Percentiles rank a stretch among this genome's conserved stretches.
These are phyloP conservation scores for Subacronicta megacephala DNA, from an alignment of 2,888 invertebrate genomes.

Conservation along the genomic window DNA sequence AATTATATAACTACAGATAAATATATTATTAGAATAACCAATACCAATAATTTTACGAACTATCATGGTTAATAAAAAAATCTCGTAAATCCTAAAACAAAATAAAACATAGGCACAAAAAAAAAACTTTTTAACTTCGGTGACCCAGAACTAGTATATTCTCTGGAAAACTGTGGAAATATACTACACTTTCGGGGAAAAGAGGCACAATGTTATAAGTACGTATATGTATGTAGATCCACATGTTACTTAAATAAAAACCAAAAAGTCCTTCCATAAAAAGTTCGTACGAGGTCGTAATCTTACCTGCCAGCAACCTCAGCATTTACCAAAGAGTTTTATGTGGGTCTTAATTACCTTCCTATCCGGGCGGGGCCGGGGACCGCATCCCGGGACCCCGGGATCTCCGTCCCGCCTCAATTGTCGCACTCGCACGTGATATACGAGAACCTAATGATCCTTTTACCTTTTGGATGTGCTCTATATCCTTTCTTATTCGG, in stretches of 20 bases:
- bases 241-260: not conserved
- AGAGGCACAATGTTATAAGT: too few species aligned
- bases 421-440: constrained; percentile 56
- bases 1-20: too few species aligned
- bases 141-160: too few species aligned
- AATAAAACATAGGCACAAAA: too few species aligned
- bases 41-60: too few species aligned
- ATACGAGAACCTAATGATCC: constrained; percentile 60
- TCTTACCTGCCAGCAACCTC: constrained; percentile 27
- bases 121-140: too few species aligned
- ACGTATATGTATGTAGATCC: too few species aligned
- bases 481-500: constrained; percentile 13
- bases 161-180: too few species aligned
- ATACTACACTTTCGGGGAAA: too few species aligned
- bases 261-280: not conserved
- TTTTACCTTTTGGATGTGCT: constrained; percentile 32
- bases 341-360: constrained; percentile 65
- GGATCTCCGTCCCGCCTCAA: constrained; percentile 42
- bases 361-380: constrained; percentile 41
- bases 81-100: too few species aligned
- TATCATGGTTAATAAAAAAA: too few species aligned
- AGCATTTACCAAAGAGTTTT: constrained; percentile 33
- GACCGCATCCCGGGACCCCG: constrained; percentile 36
- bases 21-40: too few species aligned
- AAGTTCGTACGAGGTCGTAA: constrained; percentile 6